Evolutionary conservation across 1,140 invertebrate genomes (phyloP), one percentile per base, ranked within the genome.

Genomic region (Antheraea pernyi): DNA sequence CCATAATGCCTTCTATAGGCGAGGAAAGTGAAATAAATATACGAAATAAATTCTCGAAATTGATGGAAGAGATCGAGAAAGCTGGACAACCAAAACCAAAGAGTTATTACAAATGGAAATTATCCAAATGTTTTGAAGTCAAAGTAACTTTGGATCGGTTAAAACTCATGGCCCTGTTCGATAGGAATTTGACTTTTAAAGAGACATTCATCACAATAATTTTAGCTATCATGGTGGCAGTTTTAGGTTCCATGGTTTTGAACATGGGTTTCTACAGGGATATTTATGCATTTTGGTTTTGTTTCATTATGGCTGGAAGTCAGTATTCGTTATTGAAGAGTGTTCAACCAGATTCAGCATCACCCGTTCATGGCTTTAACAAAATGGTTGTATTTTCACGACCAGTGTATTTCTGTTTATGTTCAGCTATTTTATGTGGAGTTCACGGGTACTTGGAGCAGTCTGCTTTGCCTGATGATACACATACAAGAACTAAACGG

Each of bases 281-380:
- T 87, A 94, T 99, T 48, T 97, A 96, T 77, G 96, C 98, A 7
- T 98, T 99, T 91, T 93, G 99, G 72, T 98, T 99, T 87, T 99
- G 98, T 92, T 98, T 99, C 78, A 97, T 99, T 22, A 98, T 99
- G 60, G 98, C 98, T 11, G 96, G 98, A 10, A 99, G 98, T 86
- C 98, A 99, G 87, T 99, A 99, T 90, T 99, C 98, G 0, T 92
- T 99, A 62, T 93, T 99, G 16, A 99, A 99, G 93, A 99, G 98
- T 89, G 99, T 99, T 5, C 99, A 99, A 84, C 99, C 99, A 1
- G 99, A 99, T 93, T 98, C 99, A 0, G 97, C 99, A 0, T 99
- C 98, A 6, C 99, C 99, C 0, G 98, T 98, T 16, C 99, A 99
- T 91, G 99, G 99, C 3, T 99, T 99, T 85, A 99, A 99, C 91